Conservation (phyloP, 2,113 vertebrate genomes). For the Ivindomyrus marchei region DNA sequence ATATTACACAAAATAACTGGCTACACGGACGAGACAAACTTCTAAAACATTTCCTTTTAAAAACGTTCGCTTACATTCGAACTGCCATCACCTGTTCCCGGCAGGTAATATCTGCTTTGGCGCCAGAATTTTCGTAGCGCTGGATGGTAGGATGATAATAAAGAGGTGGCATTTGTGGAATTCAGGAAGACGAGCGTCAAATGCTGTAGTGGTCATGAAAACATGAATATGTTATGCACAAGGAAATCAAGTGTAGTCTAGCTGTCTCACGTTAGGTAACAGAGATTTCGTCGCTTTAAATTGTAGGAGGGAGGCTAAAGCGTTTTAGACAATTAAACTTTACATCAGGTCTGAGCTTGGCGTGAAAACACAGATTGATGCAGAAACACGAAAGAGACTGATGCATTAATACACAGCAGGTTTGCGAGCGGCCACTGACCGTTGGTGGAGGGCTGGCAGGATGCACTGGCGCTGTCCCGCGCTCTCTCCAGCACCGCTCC, state of each 20-base stretch:
- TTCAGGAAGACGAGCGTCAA: not conserved
- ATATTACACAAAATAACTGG: not conserved
- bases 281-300: not conserved
- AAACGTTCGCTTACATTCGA: not conserved
- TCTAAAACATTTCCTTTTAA: not conserved
- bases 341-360: not conserved
- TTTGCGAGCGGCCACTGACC: not conserved
- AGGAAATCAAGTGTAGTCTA: not conserved
- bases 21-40: not conserved
- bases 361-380: not conserved
- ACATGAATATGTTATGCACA: not conserved
- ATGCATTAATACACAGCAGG: too few relatives aligned
- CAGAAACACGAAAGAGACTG: not conserved
- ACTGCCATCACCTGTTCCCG: not conserved
- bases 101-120: not conserved
- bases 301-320: not conserved
- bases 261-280: not conserved
- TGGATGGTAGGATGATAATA: not conserved
- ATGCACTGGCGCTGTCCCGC: not conserved
- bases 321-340: not conserved
- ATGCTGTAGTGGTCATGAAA: not conserved
- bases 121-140: not conserved
- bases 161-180: not conserved
- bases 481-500: conserved; percentile 17
- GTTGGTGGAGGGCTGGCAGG: not conserved